Evolutionary conservation across 2,113 vertebrate genomes (phyloP), one percentile per base, ranked within the genome.

Genomic region (Pionites leucogaster): DNA sequence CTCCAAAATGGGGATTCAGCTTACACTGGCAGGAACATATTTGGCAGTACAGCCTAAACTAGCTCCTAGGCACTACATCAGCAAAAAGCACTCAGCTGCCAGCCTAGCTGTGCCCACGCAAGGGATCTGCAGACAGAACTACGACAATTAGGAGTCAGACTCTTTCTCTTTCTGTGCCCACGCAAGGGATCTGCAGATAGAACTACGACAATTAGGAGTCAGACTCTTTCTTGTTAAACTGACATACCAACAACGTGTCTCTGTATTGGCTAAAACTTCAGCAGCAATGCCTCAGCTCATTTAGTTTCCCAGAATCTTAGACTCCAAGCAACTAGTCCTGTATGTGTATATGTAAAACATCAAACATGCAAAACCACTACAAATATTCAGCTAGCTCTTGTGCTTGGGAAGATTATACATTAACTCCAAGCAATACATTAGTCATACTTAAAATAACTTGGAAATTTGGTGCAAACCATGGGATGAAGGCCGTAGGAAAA

Each of bases 81-180:
- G 70, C 87, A 78, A 33, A 57, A 53, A 68, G 19, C 77, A 46
- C 20, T 53, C 8, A 92, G 71, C 86, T 90, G 93, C 89, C 92
- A 79, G 75, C 62, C 47, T 0, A 4, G 84, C 68, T 75, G 64
- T 69, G 86, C 80, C 75, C 63, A 83, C 4, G 0, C 55, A 62
- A 62, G 55, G 60, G 68, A 82, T 74, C 3, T 59, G 55, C 64
- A 86, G 50, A 41, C 65, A 90, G 50, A 81, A n/a, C 55, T 23
- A 1, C 1, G 41, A 79, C 72, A 78, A 29, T 55, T 10, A 37
- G 53, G 22, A 77, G 68, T 15, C 76, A 91, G 42, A 42, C 42
- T 42, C 41, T 42, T 42, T 16, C 41, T 39, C 41, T 15, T 41
- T 15, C 68, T 75, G 63, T 69, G 86, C 80, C 75, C 63, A 86